Evolutionary conservation across 2,888 invertebrate species (phyloP).

Genomic region (Oithona nana): DNA sequence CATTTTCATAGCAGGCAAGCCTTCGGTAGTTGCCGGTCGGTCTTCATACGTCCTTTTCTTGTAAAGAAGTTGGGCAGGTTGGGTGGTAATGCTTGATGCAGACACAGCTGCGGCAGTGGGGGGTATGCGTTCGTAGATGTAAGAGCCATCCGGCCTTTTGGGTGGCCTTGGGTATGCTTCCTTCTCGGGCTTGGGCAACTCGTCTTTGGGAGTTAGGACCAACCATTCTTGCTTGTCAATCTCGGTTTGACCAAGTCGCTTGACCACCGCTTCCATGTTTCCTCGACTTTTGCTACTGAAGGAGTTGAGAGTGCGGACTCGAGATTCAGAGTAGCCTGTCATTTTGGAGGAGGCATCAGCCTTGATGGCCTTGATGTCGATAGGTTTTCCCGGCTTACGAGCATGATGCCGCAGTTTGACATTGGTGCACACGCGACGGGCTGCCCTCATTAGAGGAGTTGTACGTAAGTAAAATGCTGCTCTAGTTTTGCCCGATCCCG

Average conservation of each 20-base stretch:
- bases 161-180: conserved; percentile 13
- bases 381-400: conserved; percentile 30
- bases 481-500: conserved; percentile 26
- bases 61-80: conserved; percentile 9
- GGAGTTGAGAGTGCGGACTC: conserved; percentile 1
- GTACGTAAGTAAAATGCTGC: conserved; percentile 33
- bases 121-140: conserved; percentile 15
- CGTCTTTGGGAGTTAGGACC: conserved; percentile 8
- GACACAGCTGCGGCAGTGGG: background rate
- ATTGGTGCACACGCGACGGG: conserved; percentile 29
- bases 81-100: background rate
- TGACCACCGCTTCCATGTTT: conserved; percentile 11
- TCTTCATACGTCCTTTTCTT: conserved; percentile 17
- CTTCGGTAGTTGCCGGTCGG: background rate
- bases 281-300: background rate
- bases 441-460: conserved; percentile 30
- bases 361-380: conserved; percentile 31
- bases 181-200: conserved; percentile 7
- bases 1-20: background rate
- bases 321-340: background rate
- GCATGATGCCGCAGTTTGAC: conserved; percentile 28
- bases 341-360: conserved; percentile 8
- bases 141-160: conserved; percentile 14
- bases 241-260: conserved; percentile 9
- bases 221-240: conserved; percentile 13